Percentiles rank a stretch among this genome's conserved stretches.
These are phyloP conservation scores for Pandemis corylana DNA, from an alignment of 2,888 invertebrate species.

Conservation along the genomic window DNA sequence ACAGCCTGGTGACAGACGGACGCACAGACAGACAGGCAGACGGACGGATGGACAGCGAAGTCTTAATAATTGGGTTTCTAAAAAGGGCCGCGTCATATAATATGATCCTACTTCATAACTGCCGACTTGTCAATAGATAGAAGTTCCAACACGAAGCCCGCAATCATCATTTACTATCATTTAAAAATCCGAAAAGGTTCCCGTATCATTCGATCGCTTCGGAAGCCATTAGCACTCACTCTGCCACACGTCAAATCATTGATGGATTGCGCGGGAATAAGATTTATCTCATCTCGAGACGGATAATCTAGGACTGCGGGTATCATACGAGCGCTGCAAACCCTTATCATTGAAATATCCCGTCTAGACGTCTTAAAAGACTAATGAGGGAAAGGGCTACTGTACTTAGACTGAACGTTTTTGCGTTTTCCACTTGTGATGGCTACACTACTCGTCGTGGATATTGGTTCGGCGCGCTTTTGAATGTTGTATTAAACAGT, in stretches of 20 bases:
- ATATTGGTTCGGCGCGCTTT: background rate
- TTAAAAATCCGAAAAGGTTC: conserved; percentile 33
- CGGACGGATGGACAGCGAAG: no score
- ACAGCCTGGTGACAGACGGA: no score
- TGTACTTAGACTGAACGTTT: conserved; percentile 1
- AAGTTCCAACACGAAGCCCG: background rate
- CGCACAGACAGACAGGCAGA: no score
- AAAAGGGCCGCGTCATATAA: no score
- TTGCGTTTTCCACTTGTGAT: background rate
- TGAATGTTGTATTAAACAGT: background rate
- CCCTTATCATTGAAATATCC: conserved; percentile 47
- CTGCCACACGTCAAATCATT: conserved; percentile 52
- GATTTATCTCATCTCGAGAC: conserved; percentile 33
- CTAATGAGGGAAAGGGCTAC: conserved; percentile 19
- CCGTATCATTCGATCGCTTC: conserved; percentile 46
- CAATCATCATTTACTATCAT: conserved; percentile 23
- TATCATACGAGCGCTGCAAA: conserved; percentile 40
- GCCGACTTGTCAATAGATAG: background rate
- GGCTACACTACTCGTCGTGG: background rate
- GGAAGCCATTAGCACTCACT: conserved; percentile 52
- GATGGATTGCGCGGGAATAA: conserved; percentile 50
- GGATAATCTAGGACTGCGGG: conserved; percentile 38
- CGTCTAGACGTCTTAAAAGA: conserved; percentile 48
- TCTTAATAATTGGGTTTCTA: no score
- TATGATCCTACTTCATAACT: background rate